Evolutionary conservation across 2,888 invertebrate genomes (phyloP), one percentile per base, ranked within the genome.

Genomic region (Phyllotreta cruciferae): DNA sequence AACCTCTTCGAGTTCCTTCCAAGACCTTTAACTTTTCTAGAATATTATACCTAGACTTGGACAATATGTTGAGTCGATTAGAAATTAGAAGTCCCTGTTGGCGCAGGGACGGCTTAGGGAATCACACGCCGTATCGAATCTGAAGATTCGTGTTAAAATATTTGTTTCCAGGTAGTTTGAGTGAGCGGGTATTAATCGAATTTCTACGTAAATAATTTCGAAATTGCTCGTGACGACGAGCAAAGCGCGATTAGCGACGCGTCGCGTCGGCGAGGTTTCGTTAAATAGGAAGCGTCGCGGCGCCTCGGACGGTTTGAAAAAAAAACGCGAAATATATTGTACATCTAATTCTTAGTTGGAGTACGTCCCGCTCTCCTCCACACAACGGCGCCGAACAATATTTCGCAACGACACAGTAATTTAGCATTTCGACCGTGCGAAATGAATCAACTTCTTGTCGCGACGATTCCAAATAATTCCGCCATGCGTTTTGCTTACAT

Each of bases 21-120:
- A 62, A 66, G 66, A 69, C 69, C 65, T 68, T 67, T 66, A 68
- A 68, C 68, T 69, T 65, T 67, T 65, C 55, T 64, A 63, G 60
- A 56, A 58, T 63, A 57, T 41, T 58, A 56, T 60, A 60, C 60
- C 60, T 60, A 60, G 60, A 60, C 52, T 42, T 52, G 52, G 44
- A 60, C 52, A 60, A 60, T 52, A 36, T 60, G 34, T 54, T 4
- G 24, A 4, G 24, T 24, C 24, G 24, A 24, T 24, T 24, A 24
- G 24, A 24, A 24, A 24, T 24, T 24, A 24, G 24, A 24, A 24
- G 24, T 1, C 24, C 24, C 24, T 24, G 24, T 24, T 24, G 24
- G 4, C 24, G 24, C 24, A 24, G 24, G 24, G 24, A 24, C 24
- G 24, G 24, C 24, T 24, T 24, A 1, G 24, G 24, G 4, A 24